These are phyloP conservation scores for Neomicropteryx cornuta DNA, from an alignment of 1,140 invertebrate genomes.

Conservation along the genomic window DNA sequence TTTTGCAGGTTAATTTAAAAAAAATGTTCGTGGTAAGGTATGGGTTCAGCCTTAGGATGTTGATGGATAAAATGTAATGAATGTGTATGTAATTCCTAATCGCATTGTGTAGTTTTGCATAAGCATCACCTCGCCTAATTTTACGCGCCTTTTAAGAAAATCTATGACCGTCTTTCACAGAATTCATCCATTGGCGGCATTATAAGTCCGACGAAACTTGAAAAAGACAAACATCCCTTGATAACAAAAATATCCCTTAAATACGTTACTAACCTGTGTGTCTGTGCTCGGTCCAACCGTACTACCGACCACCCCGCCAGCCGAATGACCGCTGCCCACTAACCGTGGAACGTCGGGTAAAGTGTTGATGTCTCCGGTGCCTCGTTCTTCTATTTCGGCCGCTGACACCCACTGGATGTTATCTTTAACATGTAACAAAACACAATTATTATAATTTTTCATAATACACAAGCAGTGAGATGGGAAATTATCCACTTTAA, in stretches of 20 bases:
- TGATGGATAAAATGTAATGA: no score
- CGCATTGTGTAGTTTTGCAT: no score
- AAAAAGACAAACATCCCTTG: neutral
- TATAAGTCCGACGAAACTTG: neutral
- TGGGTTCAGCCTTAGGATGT: no score
- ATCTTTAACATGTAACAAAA: conserved; percentile 37
- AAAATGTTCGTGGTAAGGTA: no score
- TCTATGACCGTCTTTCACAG: no score
- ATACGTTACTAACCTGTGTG: conserved; percentile 1
- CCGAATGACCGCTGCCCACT: conserved; percentile 88
- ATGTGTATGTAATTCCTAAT: no score
- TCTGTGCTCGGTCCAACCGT: conserved; percentile 66
- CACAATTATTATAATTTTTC: no score
- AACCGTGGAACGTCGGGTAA: conserved; percentile 78
- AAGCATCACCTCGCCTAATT: no score
- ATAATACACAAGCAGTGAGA: no score
- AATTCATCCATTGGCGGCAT: no score
- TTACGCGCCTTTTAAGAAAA: no score
- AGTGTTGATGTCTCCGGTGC: conserved; percentile 61
- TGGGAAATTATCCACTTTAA: neutral
- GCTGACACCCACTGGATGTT: conserved; percentile 94
- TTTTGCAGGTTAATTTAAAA: no score
- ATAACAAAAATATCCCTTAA: neutral
- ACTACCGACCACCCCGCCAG: conserved; percentile 89
- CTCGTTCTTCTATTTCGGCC: conserved; percentile 81